Conservation (phyloP, 2,888 invertebrate species). For the Ecliptopera silaceata region DNA sequence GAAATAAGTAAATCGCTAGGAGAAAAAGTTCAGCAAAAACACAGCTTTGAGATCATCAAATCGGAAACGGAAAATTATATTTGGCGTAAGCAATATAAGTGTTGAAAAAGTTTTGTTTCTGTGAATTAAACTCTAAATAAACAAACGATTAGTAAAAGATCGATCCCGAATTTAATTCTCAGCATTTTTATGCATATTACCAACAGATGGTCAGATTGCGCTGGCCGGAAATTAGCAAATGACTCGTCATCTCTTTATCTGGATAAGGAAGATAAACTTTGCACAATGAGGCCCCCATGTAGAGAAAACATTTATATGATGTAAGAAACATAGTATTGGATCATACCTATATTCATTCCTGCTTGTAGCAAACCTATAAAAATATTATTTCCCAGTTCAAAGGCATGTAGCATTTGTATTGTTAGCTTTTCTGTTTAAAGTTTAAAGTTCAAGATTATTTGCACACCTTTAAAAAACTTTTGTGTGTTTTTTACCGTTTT, state of each 20-base stretch:
- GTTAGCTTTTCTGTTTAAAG: neutral
- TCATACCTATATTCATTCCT: neutral
- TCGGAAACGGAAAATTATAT: neutral
- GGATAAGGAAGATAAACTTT: constrained; percentile 50
- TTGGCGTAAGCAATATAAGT: neutral
- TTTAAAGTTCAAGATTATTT: neutral
- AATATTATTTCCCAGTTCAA: neutral
- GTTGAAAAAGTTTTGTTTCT: constrained; percentile 19
- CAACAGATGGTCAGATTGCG: constrained; percentile 74
- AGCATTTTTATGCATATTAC: constrained; percentile 66
- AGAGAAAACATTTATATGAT: constrained; percentile 35
- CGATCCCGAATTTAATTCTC: constrained; percentile 37
- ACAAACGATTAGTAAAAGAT: constrained; percentile 39
- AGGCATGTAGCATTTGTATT: neutral
- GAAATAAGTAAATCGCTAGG: too few relatives aligned
- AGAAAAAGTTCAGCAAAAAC: neutral
- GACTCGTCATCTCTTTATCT: constrained; percentile 69
- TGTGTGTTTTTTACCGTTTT: neutral
- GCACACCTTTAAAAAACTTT: constrained; percentile 6
- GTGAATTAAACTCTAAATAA: constrained; percentile 24
- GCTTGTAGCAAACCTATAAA: neutral
- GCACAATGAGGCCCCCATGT: constrained; percentile 15
- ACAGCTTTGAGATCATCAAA: neutral
- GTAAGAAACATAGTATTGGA: neutral
- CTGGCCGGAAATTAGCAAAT: constrained; percentile 64